Evolutionary conservation across 2,888 invertebrate genomes (phyloP).

Genomic region (Cantharis rustica): DNA sequence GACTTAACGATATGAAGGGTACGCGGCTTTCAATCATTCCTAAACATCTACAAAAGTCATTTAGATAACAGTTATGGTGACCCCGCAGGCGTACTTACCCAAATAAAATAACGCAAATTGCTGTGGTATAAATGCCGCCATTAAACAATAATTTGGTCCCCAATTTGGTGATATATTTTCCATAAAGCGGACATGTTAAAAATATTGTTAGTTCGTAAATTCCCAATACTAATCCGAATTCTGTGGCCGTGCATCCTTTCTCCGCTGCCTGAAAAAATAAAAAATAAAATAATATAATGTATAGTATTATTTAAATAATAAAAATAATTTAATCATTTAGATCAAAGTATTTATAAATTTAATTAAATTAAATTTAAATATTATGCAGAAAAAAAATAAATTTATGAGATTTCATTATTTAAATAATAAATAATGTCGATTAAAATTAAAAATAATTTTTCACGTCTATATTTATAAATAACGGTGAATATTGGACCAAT

Average conservation of each 20-base stretch:
- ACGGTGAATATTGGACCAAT: too few relatives aligned
- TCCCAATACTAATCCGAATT: slow-evolving; percentile 87
- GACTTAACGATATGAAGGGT: slow-evolving; percentile 77
- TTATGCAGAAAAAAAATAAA: too few relatives aligned
- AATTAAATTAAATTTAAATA: too few relatives aligned
- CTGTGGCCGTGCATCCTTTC: slow-evolving; percentile 81
- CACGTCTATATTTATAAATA: too few relatives aligned
- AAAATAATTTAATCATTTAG: too few relatives aligned
- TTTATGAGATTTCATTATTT: too few relatives aligned
- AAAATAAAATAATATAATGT: too few relatives aligned
- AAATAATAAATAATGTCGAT: too few relatives aligned
- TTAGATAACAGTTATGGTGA: background rate
- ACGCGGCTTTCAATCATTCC: slow-evolving; percentile 72
- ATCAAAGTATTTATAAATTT: too few relatives aligned
- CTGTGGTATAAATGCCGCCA: slow-evolving; percentile 81
- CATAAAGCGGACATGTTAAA: slow-evolving; percentile 80
- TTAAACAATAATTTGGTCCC: slow-evolving; percentile 83
- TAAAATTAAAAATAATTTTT: too few relatives aligned
- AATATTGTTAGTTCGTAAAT: slow-evolving; percentile 84
- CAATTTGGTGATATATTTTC: slow-evolving; percentile 75
- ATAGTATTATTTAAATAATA: too few relatives aligned
- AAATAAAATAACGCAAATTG: slow-evolving; percentile 80
- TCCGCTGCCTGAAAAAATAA: slow-evolving; percentile 69
- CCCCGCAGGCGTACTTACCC: slow-evolving; percentile 62
- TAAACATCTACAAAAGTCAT: slow-evolving; percentile 61